Conservation (phyloP, 2,888 invertebrate species). For the Parasteatoda lunata region DNA sequence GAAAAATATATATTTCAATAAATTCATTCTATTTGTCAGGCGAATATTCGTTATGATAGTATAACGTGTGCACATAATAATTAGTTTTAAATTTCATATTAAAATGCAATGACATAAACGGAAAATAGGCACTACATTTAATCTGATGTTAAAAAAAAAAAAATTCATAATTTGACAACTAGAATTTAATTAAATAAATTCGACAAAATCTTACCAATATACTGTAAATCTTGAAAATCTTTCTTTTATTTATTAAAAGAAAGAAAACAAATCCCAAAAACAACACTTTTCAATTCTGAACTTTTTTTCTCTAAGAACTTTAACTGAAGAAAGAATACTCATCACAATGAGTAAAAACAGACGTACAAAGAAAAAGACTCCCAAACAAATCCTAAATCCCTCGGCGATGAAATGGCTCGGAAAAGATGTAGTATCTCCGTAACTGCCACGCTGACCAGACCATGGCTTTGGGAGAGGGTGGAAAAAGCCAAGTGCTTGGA, state of each 20-base stretch:
- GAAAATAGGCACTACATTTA: too few relatives aligned
- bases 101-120: too few relatives aligned
- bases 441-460: constrained; percentile 44
- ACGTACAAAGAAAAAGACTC: background rate
- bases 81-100: too few relatives aligned
- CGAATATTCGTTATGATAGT: too few relatives aligned
- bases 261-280: background rate
- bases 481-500: constrained; percentile 32
- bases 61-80: too few relatives aligned
- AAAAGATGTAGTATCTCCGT: constrained; percentile 31
- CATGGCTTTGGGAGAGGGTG: constrained; percentile 1
- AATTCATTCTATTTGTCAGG: too few relatives aligned
- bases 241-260: background rate
- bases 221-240: background rate
- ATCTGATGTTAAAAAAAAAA: too few relatives aligned
- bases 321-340: background rate
- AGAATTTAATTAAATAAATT: too few relatives aligned
- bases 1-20: too few relatives aligned
- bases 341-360: background rate
- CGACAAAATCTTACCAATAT: background rate
- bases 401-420: constrained; percentile 55
- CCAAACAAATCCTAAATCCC: constrained; percentile 33
- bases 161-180: too few relatives aligned
- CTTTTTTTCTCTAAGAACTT: background rate
- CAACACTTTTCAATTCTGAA: background rate